Evolutionary conservation across 2,797 vertebrate genomes (phyloP), one percentile per base, ranked within the genome.

Genomic region (Carduelis carduelis): DNA sequence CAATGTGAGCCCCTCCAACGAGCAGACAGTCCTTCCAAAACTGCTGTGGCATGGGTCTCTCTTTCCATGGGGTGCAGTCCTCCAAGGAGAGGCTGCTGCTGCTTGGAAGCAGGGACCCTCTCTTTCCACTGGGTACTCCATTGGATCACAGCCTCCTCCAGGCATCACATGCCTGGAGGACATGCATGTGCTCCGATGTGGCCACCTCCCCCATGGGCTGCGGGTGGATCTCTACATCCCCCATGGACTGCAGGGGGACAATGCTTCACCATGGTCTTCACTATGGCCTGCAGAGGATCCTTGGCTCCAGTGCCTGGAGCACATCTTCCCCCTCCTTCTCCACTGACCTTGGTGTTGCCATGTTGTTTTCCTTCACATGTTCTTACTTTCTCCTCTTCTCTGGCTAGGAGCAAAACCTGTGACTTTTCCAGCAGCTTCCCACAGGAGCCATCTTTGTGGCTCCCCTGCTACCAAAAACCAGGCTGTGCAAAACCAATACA

Each of bases 281-380:
- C 37, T 12, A 9, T 1, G 0, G 49, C 12, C 37, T 43, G 32
- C 24, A 52, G 47, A 22, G 26, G 32, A 64, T 24, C 44, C 59
- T 53, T 3, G 2, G 20, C 26, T 35, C 20, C 3, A 11, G 59
- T 0, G 1, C 47, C 26, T 23, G 37, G 19, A 63, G 4, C 26
- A 43, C 11, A 26, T 53, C 16, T 22, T 64, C 10, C 8, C 17
- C 17, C 49, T 64, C 17, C 27, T 64, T 64, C n/a, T 78, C 3
- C 50, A 26, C 22, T 37, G 50, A 55, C 21, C 22, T 55, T 65
- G 17, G 10, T 65, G 10, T 55, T 3, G 3, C 17, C 22, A 20
- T 46, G 8, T 78, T 65, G 13, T 55, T 55, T 30, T 55, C 39
- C n/a, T 13, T 55, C 39, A 20, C 13, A 13, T 26, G 10, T 78